A percentile compares a stretch with the other conserved stretches of the same genome.
These are phyloP conservation scores for Eurytoma adleriae DNA, from an alignment of 2,888 invertebrate genomes.

Conservation along the genomic window DNA sequence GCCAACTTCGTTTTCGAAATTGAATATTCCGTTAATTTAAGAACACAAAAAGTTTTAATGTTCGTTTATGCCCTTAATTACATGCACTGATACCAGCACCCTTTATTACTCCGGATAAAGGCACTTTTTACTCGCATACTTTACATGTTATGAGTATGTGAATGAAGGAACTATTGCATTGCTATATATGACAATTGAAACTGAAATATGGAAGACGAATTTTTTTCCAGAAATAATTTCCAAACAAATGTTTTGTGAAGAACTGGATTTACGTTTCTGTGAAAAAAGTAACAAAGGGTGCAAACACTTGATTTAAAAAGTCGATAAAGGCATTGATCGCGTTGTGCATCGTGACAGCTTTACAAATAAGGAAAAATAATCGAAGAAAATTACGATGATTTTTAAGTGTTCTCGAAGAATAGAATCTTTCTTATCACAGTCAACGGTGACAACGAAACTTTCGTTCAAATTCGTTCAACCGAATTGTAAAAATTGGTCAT, in stretches of 20 bases:
- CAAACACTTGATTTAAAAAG: slow-evolving; percentile 6
- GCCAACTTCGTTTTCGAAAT: slow-evolving; percentile 19
- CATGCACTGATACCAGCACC: slow-evolving; percentile 6
- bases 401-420: slow-evolving; percentile 60
- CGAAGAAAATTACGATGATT: slow-evolving; percentile 42
- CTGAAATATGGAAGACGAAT: background rate
- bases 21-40: slow-evolving; percentile 12
- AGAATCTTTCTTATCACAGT: slow-evolving; percentile 74
- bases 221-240: background rate
- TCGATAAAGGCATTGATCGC: slow-evolving; percentile 29
- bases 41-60: slow-evolving; percentile 21
- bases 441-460: slow-evolving; percentile 66
- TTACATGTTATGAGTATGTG: background rate
- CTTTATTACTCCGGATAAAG: slow-evolving; percentile 15
- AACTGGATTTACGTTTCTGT: background rate
- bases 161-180: slow-evolving; percentile 6
- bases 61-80: slow-evolving; percentile 26
- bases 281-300: slow-evolving; percentile 30
- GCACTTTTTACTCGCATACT: background rate
- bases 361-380: slow-evolving; percentile 24
- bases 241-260: background rate
- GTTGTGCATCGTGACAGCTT: slow-evolving; percentile 33
- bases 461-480: slow-evolving; percentile 45
- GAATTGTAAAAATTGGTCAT: slow-evolving; percentile 50
- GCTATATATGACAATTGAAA: too few species aligned